Percentiles rank a stretch among this genome's conserved stretches.
These are phyloP conservation scores for Panonychus citri DNA, from an alignment of 1,140 invertebrate genomes.

Conservation along the genomic window DNA sequence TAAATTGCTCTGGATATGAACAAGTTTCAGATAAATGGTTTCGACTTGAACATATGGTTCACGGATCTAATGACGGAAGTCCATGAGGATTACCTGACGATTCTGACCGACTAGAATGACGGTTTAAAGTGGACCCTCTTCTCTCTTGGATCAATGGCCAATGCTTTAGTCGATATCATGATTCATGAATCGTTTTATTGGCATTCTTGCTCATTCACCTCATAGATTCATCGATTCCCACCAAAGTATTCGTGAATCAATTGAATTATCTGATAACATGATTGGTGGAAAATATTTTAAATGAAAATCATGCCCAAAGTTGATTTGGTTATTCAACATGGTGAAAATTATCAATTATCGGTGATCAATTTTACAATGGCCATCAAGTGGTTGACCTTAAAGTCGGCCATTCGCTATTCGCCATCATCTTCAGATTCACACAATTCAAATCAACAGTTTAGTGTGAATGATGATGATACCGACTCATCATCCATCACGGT, in stretches of 20 bases:
- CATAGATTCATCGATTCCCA: constrained; percentile 2
- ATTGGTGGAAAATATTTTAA: constrained; percentile 6
- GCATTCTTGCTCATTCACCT: not conserved
- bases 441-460: not conserved
- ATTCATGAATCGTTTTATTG: not conserved
- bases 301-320: constrained; percentile 2
- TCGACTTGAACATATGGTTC: not conserved
- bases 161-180: not conserved
- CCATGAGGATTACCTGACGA: not conserved
- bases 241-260: not conserved
- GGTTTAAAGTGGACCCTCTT: not conserved
- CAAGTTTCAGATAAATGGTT: not conserved
- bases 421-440: not conserved
- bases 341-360: constrained; percentile 12
- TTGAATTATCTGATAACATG: constrained; percentile 3
- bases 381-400: constrained; percentile 5
- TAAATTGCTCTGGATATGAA: not conserved
- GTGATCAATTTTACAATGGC: constrained; percentile 11
- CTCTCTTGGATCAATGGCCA: not conserved
- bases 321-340: constrained; percentile 18
- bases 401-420: not conserved
- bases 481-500: not conserved
- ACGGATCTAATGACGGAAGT: not conserved
- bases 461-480: not conserved
- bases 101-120: not conserved